Conservation (phyloP, 2,888 invertebrate species). For the Tortricodes alternella region DNA sequence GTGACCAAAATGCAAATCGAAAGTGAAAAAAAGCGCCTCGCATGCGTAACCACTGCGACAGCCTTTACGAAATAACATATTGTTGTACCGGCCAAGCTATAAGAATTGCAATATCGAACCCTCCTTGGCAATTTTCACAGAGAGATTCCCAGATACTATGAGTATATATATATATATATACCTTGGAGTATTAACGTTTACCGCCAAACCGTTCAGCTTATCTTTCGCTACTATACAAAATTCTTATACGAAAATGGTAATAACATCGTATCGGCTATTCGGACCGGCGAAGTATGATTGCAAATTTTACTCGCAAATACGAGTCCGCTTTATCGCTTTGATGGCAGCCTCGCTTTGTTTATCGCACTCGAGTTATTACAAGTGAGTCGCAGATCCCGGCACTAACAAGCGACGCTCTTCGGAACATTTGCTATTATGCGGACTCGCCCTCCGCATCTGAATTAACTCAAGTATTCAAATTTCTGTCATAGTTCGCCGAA, state of each 20-base stretch:
- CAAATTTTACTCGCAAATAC: constrained; percentile 65
- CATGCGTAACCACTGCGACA: constrained; percentile 13
- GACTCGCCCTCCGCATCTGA: constrained; percentile 46
- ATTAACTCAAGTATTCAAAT: constrained; percentile 60
- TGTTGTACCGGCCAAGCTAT: not conserved
- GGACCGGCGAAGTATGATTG: constrained; percentile 59
- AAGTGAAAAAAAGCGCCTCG: constrained; percentile 3
- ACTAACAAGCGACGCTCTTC: constrained; percentile 60
- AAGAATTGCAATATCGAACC: not conserved
- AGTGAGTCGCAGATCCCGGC: constrained; percentile 44
- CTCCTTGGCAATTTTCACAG: not conserved
- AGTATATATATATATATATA: too few relatives aligned
- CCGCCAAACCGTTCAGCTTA: constrained; percentile 4
- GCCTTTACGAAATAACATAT: not conserved
- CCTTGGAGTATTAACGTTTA: too few relatives aligned
- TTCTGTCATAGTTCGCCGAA: constrained; percentile 48
- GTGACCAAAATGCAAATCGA: constrained; percentile 58
- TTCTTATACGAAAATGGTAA: constrained; percentile 52
- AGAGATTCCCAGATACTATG: too few relatives aligned
- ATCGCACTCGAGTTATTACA: constrained; percentile 53
- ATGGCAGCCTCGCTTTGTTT: constrained; percentile 60
- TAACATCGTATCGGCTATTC: constrained; percentile 55
- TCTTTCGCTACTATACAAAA: constrained; percentile 36
- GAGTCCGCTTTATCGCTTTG: constrained; percentile 60
- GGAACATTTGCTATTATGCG: constrained; percentile 62